These are phyloP conservation scores for Oreochromis aureus DNA, from an alignment of 2,113 vertebrate genomes.

Conservation along the genomic window DNA sequence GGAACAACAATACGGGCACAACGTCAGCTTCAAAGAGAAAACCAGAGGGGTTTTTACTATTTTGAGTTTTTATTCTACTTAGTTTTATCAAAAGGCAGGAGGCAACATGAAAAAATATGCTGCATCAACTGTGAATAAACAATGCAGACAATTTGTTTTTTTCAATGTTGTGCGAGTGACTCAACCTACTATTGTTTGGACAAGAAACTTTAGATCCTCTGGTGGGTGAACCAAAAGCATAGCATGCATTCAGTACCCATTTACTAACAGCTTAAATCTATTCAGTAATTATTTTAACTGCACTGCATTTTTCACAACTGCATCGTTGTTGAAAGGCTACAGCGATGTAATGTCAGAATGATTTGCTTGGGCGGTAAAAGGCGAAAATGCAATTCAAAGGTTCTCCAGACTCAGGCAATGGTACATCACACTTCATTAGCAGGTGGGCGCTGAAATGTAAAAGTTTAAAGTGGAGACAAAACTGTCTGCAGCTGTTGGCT, in stretches of 20 bases:
- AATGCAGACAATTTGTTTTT: neutral
- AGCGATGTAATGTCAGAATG: neutral
- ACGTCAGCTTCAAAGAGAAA: neutral
- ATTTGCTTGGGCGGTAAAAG: neutral
- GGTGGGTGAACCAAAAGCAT: neutral
- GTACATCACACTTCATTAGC: constrained; percentile 14
- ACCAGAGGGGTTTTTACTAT: neutral
- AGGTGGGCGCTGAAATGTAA: neutral
- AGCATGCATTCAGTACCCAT: neutral
- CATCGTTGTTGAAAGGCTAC: neutral
- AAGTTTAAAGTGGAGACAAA: constrained; percentile 4
- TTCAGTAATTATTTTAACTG: neutral
- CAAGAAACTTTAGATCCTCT: neutral
- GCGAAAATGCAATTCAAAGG: neutral
- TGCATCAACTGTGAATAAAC: neutral
- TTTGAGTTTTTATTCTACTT: neutral
- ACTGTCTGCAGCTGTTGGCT: constrained; percentile 5
- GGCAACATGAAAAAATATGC: neutral
- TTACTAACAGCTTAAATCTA: neutral
- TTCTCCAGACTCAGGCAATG: neutral
- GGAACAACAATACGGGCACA: neutral
- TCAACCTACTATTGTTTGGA: neutral
- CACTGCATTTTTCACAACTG: neutral
- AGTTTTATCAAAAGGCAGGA: neutral
- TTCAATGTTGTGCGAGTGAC: neutral